Conservation (phyloP, 2,113 vertebrate genomes). For the Pluvialis apricaria region DNA sequence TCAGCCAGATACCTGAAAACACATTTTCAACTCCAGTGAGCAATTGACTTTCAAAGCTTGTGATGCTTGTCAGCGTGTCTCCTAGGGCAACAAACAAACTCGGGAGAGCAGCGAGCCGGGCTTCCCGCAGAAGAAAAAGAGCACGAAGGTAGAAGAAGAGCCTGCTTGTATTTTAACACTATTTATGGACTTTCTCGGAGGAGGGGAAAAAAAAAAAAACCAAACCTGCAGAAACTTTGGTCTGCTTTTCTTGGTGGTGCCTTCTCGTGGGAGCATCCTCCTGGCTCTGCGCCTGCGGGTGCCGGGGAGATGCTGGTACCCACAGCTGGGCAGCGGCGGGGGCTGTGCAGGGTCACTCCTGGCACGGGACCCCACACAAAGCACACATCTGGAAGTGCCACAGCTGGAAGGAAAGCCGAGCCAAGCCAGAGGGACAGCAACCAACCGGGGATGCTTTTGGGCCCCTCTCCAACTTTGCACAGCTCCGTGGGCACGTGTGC, state of each 20-base stretch:
- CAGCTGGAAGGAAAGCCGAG: not conserved
- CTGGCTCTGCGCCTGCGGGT: not conserved
- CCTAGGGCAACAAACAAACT: slow-evolving; percentile 52
- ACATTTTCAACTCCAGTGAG: slow-evolving; percentile 73
- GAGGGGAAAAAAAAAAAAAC: not conserved
- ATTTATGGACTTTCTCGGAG: not conserved
- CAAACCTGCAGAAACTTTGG: not conserved
- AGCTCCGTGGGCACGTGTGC: not conserved
- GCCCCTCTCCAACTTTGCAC: not conserved
- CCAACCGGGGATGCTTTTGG: rapidly evolving
- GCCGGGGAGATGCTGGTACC: rapidly evolving
- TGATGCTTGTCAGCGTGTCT: slow-evolving; percentile 50
- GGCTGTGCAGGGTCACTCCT: not conserved
- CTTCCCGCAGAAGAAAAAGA: not conserved
- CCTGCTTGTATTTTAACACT: not conserved
- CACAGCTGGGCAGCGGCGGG: not conserved
- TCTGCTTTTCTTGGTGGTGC: not conserved
- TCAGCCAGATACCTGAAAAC: slow-evolving; percentile 75
- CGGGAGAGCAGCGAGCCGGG: slow-evolving; percentile 62
- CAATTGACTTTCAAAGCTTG: slow-evolving; percentile 64
- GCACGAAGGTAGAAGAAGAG: not conserved
- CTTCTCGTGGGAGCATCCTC: not conserved
- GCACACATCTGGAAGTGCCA: not conserved
- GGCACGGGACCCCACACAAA: too few species aligned
- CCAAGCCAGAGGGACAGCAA: rapidly evolving